These are phyloP conservation scores for Agriopis marginaria DNA, from an alignment of 2,888 invertebrate genomes.

Conservation along the genomic window DNA sequence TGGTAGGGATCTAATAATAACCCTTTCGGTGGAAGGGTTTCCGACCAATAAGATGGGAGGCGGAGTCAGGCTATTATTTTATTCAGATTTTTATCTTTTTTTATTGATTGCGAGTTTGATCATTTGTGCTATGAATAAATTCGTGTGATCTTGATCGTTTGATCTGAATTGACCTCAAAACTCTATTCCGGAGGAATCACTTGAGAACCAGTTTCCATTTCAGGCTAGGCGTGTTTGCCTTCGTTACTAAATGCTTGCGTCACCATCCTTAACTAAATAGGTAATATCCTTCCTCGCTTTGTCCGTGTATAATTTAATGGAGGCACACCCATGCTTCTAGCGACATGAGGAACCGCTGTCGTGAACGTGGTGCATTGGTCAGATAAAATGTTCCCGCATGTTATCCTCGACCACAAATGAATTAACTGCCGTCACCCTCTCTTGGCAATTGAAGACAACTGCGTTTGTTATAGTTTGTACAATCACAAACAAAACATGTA, in stretches of 20 bases:
- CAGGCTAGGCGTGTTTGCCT: no score
- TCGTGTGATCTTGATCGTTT: no score
- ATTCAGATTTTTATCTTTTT: slow-evolving; percentile 37
- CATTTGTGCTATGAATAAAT: no score
- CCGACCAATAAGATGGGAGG: slow-evolving; percentile 77
- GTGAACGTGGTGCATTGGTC: slow-evolving; percentile 46
- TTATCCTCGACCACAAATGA: slow-evolving; percentile 69
- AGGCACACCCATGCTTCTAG: slow-evolving; percentile 46
- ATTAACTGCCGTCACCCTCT: slow-evolving; percentile 80
- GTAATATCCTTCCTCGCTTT: slow-evolving; percentile 28
- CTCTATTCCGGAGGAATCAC: no score
- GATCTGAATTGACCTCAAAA: not conserved
- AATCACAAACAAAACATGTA: slow-evolving; percentile 46
- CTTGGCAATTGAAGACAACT: slow-evolving; percentile 79
- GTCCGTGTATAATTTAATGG: slow-evolving; percentile 34
- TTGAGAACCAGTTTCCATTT: no score
- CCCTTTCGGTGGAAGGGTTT: slow-evolving; percentile 81
- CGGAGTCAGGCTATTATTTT: slow-evolving; percentile 61
- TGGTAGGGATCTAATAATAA: slow-evolving; percentile 78
- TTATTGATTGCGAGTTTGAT: slow-evolving; percentile 5
- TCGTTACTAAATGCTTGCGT: not conserved
- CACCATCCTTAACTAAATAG: slow-evolving; percentile 20
- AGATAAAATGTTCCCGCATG: slow-evolving; percentile 82
- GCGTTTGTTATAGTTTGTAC: slow-evolving; percentile 66
- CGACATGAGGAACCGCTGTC: slow-evolving; percentile 40